phyloP scores from a whole-genome alignment of 2,113 vertebrate genomes.

The Paratilapia polleni region DNA sequence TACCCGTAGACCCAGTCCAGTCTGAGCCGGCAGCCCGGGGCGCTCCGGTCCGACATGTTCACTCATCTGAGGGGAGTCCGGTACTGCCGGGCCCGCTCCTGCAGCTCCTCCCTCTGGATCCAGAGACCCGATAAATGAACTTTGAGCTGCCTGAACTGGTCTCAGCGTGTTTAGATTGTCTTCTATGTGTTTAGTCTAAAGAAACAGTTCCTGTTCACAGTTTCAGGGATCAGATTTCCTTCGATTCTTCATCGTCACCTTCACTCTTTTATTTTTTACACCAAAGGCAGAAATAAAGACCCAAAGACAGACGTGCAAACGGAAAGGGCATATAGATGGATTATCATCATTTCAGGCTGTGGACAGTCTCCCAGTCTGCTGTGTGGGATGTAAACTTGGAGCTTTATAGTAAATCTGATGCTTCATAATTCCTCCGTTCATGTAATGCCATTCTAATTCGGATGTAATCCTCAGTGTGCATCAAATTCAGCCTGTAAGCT shows the following conservation, averaged over 20 bases:
- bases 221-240: not conserved
- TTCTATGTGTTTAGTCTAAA: too few species aligned
- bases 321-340: too few species aligned
- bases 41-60: constrained; percentile 92
- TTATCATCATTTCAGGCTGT: too few species aligned
- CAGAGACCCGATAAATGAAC: not conserved
- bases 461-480: not conserved
- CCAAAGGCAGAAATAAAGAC: too few species aligned
- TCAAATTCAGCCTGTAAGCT: too few species aligned
- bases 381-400: not conserved
- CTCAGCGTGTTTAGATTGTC: not conserved
- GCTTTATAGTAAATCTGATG: accelerated
- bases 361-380: too few species aligned
- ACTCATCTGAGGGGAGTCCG: constrained; percentile 49
- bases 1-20: constrained; percentile 98
- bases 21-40: constrained; percentile 91
- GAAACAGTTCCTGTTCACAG: not conserved
- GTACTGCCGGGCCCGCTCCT: not conserved
- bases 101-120: not conserved
- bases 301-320: too few species aligned
- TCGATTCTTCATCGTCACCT: not conserved
- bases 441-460: not conserved
- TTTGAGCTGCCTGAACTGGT: not conserved
- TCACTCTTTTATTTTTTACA: too few species aligned
- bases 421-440: not conserved